Base-by-base conservation (phyloP, 1,140 invertebrate species). In the Drosophila micromelanica region DNA sequence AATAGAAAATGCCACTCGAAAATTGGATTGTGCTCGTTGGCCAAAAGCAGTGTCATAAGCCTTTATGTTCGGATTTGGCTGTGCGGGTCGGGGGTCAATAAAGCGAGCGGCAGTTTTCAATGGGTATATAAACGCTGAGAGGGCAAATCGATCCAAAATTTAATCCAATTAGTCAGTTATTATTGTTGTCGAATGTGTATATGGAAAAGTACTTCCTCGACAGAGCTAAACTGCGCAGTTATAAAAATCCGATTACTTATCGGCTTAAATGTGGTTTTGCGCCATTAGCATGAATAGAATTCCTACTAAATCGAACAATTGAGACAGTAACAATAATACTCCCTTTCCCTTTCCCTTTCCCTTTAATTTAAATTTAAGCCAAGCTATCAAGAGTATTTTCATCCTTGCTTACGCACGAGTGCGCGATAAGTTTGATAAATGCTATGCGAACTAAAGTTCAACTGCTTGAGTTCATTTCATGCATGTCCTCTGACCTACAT, bases 401-500 rank as follows among this genome's bases (percentile, higher is more conserved):
- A 3, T 23, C 2, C 32, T 9, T 35, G 1, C 6, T 49, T 17
- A 9, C 65, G 70, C 69, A 72, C 52, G 52, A 73, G 12, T 70
- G 54, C 20, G 17, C 40, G 35, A 42, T 48, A 56, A 43, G 12
- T 42, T 56, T 62, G 52, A 69, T 27, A 61, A 68, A 68, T 45
- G 38, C n/a, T 37, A 12, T n/a, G 9, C 7, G 17, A n/a, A 52
- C 27, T 30, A 49, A 23, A 67, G 45, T 42, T 37, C 15, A 56
- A 30, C 32, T 27, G 27, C 4, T 20, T 20, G 35, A 42, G 30
- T 46, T 27, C 46, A 65, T 65, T 70, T 82, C 51, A 17, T 30
- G 43, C 42, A n/a, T 54, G 68, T 55, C 52, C 65, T 63, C 49
- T 82, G 84, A 89, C 82, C 84, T 89, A 76, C 63, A 79, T 82